Base-by-base conservation (phyloP, 2,888 invertebrate species). In the Netelia virgata region DNA sequence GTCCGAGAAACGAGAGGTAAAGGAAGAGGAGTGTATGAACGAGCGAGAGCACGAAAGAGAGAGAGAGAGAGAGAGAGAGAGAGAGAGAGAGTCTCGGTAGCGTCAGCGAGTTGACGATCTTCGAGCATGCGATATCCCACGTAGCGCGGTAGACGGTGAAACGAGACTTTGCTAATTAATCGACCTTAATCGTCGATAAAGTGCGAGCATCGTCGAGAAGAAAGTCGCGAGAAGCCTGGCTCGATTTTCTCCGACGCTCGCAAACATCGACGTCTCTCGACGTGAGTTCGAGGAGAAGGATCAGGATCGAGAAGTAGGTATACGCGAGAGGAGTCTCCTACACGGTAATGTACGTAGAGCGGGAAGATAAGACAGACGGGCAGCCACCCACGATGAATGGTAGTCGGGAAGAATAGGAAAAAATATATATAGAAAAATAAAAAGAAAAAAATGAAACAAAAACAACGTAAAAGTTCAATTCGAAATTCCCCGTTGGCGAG, bases 301-400 rank as follows among this genome's bases (percentile, higher is more conserved):
- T 68, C 50, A 68, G 68, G 47, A 68, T 68, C 68, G 47, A 14
- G 14, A 6, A 47, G 47, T 14, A n/a, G n/a, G n/a, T n/a, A n/a
- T n/a, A 14, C 3, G 47, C 47, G n/a, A 59, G 59, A 59, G 59
- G 47, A 50, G 50, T 72, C 11, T 28, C 11, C 23, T 47, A 36
- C n/a, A 3, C 14, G 36, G 50, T 50, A 18, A 53, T 53, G n/a
- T n/a, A 66, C 18, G 43, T 59, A 59, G 28, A 43, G 55, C 9
- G 53, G 18, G 50, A 41, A 61, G 59, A 10, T 53, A 86, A 85
- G 83, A 74, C 70, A 85, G 68, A 86, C 86, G 84, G 82, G 86
- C 86, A 88, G 86, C 90, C 90, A 90, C 91, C 91, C 90, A 90
- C 88, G 86, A 89, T 86, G 88, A 89, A 89, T 90, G 87, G 87